These are phyloP conservation scores for Agrotis ipsilon DNA, from an alignment of 2,888 invertebrate genomes.

Conservation along the genomic window DNA sequence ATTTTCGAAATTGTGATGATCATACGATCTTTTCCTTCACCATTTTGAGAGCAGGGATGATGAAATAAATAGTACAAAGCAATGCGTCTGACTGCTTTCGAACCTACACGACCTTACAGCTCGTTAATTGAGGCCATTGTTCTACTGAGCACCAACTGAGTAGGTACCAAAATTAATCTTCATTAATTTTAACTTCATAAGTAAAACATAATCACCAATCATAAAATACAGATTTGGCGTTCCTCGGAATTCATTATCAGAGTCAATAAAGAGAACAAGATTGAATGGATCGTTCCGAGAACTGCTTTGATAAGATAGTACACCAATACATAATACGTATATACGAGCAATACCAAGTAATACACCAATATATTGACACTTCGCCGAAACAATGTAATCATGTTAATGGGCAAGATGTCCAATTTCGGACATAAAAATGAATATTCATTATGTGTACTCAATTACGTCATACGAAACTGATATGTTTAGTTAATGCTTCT, in stretches of 20 bases:
- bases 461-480: slow-evolving; percentile 24
- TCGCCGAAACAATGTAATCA: slow-evolving; percentile 49
- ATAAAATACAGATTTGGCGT: slow-evolving; percentile 42
- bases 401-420: slow-evolving; percentile 37
- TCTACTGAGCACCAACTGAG: neutral
- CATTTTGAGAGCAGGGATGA: too few species aligned
- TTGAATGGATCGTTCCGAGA: slow-evolving; percentile 60
- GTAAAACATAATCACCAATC: slow-evolving; percentile 23
- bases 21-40: too few species aligned
- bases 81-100: neutral
- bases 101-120: neutral
- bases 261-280: slow-evolving; percentile 60
- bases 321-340: neutral
- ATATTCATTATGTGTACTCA: slow-evolving; percentile 35
- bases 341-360: slow-evolving; percentile 35
- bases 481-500: slow-evolving; percentile 11
- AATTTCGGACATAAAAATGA: slow-evolving; percentile 43
- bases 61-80: too few species aligned
- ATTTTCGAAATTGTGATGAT: too few species aligned
- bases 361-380: slow-evolving; percentile 48
- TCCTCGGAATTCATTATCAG: slow-evolving; percentile 57
- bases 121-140: neutral
- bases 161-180: neutral
- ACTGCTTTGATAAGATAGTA: slow-evolving; percentile 56
- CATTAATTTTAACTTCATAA: slow-evolving; percentile 6